Evolutionary conservation across 2,888 invertebrate species (phyloP).

Genomic region (Argynnis bischoffii): DNA sequence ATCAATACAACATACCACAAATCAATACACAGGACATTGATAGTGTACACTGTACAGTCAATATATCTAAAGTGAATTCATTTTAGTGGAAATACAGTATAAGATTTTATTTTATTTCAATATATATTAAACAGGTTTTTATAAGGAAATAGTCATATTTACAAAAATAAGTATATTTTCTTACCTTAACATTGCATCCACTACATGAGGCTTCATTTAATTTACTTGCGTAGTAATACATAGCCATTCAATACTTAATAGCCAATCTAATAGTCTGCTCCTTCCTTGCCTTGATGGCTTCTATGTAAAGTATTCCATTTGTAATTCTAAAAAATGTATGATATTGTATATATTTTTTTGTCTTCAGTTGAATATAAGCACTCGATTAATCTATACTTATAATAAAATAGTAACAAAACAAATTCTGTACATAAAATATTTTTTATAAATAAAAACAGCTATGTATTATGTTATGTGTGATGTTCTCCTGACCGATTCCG

Average conservation of each 20-base stretch:
- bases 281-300: constrained; percentile 28
- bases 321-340: constrained; percentile 22
- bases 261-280: constrained; percentile 38
- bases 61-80: background rate
- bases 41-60: too few species aligned
- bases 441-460: too few species aligned
- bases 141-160: background rate
- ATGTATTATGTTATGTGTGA: too few species aligned
- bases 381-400: background rate
- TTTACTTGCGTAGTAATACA: constrained; percentile 88
- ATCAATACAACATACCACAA: too few species aligned
- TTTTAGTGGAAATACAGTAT: too few species aligned
- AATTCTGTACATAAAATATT: too few species aligned
- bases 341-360: background rate
- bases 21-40: too few species aligned
- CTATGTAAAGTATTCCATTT: constrained; percentile 36
- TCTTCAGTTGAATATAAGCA: background rate
- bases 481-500: too few species aligned
- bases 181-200: constrained; percentile 71
- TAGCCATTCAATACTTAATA: constrained; percentile 81
- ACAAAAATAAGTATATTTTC: background rate
- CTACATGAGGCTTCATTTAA: constrained; percentile 85
- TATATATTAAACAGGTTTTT: too few species aligned
- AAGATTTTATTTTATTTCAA: too few species aligned
- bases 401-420: too few species aligned